Conservation (phyloP, 2,797 vertebrate species). For the Pangasius djambal region DNA sequence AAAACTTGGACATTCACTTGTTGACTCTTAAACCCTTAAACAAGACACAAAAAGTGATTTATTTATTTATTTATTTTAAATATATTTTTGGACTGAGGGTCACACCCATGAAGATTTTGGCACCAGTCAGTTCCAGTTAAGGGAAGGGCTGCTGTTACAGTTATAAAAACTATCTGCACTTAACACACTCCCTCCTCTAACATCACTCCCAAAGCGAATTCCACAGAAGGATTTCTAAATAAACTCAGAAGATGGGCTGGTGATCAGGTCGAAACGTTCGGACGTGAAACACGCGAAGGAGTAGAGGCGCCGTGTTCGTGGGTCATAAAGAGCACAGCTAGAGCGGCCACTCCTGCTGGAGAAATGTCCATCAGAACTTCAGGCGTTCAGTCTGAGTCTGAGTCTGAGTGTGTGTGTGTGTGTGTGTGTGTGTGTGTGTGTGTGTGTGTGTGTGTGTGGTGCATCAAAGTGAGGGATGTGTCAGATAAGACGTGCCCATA, state of each 20-base stretch:
- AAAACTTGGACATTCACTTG: not conserved
- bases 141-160: not conserved
- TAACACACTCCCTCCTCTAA: not conserved
- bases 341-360: not conserved
- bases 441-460: not conserved
- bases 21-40: not conserved
- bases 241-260: not conserved
- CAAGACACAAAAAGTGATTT: not conserved
- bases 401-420: not conserved
- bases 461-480: not conserved
- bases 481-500: not conserved
- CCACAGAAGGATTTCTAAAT: not conserved
- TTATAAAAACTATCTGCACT: not conserved
- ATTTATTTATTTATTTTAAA: too few relatives aligned
- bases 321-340: not conserved
- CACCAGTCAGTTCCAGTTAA: not conserved
- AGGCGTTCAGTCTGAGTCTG: not conserved
- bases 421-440: too few relatives aligned
- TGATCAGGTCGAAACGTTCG: not conserved
- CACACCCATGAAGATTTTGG: not conserved
- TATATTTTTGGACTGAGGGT: not conserved
- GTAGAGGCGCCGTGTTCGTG: rapidly evolving
- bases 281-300: not conserved
- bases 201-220: not conserved
- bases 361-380: not conserved